These are phyloP conservation scores for Sylvia borin DNA, from an alignment of 2,797 vertebrate species.

Conservation along the genomic window DNA sequence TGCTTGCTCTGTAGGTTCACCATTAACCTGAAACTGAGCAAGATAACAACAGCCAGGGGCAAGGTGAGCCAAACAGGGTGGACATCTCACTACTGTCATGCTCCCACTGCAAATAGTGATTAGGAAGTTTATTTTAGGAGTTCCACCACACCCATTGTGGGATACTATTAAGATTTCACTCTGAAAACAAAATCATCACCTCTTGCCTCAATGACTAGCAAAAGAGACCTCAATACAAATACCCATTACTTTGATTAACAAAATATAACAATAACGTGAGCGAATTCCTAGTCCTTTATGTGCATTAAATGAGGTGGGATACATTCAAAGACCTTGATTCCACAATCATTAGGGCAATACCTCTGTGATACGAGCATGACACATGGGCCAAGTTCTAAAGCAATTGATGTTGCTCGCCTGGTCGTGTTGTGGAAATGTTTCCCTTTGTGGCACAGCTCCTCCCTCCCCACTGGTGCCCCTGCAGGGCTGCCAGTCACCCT, in stretches of 20 bases:
- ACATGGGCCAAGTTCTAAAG: background rate
- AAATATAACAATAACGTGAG: background rate
- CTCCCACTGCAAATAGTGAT: background rate
- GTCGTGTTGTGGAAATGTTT: background rate
- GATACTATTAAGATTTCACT: background rate
- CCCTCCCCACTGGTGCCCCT: accelerated
- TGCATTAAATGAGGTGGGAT: background rate
- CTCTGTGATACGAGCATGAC: background rate
- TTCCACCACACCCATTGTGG: background rate
- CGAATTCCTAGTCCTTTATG: background rate
- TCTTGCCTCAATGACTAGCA: background rate
- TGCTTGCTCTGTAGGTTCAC: background rate
- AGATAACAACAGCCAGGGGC: background rate
- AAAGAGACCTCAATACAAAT: background rate
- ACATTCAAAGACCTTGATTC: background rate
- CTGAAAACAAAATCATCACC: background rate
- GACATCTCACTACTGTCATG: background rate
- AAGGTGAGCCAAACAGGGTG: background rate
- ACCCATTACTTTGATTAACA: background rate
- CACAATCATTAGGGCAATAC: background rate
- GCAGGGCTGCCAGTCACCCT: background rate
- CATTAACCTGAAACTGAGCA: background rate
- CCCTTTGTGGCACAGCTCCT: background rate
- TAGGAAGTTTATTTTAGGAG: background rate
- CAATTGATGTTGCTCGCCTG: background rate